These are phyloP conservation scores for Austrofundulus limnaeus DNA, from an alignment of 2,113 vertebrate genomes.

Conservation along the genomic window DNA sequence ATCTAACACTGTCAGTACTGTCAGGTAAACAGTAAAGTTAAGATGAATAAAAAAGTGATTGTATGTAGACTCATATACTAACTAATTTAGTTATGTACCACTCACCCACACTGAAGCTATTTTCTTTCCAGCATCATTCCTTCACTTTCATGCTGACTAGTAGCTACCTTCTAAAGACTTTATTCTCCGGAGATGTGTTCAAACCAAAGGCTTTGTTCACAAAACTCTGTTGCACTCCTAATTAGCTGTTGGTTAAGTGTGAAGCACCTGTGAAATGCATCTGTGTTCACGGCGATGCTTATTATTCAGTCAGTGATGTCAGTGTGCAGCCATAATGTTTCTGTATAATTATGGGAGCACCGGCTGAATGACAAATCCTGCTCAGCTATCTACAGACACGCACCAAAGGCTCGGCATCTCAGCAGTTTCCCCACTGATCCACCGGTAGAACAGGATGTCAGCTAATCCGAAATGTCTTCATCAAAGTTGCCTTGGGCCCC, in stretches of 20 bases:
- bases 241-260: conserved; percentile 56
- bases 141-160: background rate
- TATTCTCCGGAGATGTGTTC: conserved; percentile 19
- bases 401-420: conserved; percentile 33
- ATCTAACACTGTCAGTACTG: too few relatives aligned
- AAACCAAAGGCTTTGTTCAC: conserved; percentile 27
- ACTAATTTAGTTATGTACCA: background rate
- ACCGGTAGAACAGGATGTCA: conserved; percentile 22
- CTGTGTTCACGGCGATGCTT: conserved; percentile 41
- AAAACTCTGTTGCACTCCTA: conserved; percentile 36
- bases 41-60: background rate
- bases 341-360: conserved; percentile 58
- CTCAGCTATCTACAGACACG: conserved; percentile 55
- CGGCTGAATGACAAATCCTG: conserved; percentile 54
- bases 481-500: background rate
- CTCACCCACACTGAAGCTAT: background rate
- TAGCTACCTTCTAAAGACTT: conserved; percentile 7
- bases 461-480: conserved; percentile 8
- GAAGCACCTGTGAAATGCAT: conserved; percentile 60
- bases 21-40: background rate
- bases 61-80: background rate
- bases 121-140: background rate
- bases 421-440: conserved; percentile 20
- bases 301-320: conserved; percentile 61
- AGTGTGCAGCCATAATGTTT: conserved; percentile 47